Evolutionary conservation across 2,113 vertebrate genomes (phyloP).

Genomic region (Potamarius usumacintae): DNA sequence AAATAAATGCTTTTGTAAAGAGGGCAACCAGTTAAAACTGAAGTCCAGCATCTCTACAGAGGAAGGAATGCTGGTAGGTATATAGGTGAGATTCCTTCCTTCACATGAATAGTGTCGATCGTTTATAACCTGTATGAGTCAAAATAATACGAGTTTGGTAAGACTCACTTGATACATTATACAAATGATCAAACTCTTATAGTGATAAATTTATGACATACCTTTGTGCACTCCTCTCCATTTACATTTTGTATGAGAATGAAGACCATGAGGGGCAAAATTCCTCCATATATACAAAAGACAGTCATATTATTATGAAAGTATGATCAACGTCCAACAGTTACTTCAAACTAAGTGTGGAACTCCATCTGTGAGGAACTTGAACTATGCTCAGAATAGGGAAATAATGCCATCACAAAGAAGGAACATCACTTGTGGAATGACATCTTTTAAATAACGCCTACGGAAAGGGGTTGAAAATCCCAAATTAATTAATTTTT

Average conservation of each 20-base stretch:
- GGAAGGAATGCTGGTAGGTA: conserved; percentile 39
- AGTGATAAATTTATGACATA: neutral
- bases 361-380: neutral
- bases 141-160: neutral
- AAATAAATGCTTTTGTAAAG: too few relatives aligned
- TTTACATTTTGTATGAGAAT: conserved; percentile 23
- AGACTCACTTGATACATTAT: neutral
- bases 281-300: neutral
- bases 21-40: conserved; percentile 45
- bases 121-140: neutral
- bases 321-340: neutral
- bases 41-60: conserved; percentile 36
- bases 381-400: neutral
- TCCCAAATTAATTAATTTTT: neutral
- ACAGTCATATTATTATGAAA: neutral
- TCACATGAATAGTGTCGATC: conserved; percentile 25
- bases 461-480: neutral
- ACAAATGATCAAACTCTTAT: neutral
- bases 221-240: conserved; percentile 27
- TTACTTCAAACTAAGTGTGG: neutral
- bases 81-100: conserved; percentile 37
- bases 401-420: neutral
- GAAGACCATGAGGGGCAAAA: neutral
- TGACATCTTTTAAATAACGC: neutral
- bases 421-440: neutral